Evolutionary conservation across 2,888 invertebrate species (phyloP).

Genomic region (Sphinx pinastri): DNA sequence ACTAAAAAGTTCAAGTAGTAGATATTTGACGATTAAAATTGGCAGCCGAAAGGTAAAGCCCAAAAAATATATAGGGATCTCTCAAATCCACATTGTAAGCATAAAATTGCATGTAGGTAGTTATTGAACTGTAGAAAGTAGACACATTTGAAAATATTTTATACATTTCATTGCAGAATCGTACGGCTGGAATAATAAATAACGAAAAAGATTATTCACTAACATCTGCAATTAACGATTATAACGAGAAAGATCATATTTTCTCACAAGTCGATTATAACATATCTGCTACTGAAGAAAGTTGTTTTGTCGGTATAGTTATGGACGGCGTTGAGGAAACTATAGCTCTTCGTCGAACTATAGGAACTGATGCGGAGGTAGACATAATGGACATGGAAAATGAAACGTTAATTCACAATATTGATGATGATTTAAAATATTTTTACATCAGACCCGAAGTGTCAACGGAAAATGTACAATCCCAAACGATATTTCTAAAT

Average conservation of each 20-base stretch:
- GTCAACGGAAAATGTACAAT: conserved; percentile 52
- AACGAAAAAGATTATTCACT: not conserved
- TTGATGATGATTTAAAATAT: conserved; percentile 50
- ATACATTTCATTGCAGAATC: not conserved
- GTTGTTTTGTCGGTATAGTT: conserved; percentile 60
- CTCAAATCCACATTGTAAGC: not conserved
- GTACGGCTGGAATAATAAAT: not conserved
- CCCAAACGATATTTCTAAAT: conserved; percentile 67
- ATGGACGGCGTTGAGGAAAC: conserved; percentile 60
- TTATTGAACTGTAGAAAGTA: not conserved
- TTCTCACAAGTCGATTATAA: conserved; percentile 33
- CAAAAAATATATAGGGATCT: conserved; percentile 29
- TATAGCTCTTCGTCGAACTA: conserved; percentile 57
- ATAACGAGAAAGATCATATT: not conserved
- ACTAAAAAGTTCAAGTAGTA: conserved; percentile 43
- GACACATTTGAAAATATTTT: not conserved
- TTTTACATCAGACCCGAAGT: conserved; percentile 45
- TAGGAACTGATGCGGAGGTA: conserved; percentile 57
- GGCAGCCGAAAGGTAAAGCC: conserved; percentile 38
- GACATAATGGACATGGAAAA: conserved; percentile 43
- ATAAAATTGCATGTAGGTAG: no score
- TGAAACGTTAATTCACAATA: conserved; percentile 48
- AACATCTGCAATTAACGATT: not conserved
- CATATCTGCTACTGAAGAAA: conserved; percentile 57
- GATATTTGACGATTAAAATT: conserved; percentile 42